These are phyloP conservation scores for Lordiphosa andalusiaca DNA, from an alignment of 2,888 invertebrate genomes.

Conservation along the genomic window DNA sequence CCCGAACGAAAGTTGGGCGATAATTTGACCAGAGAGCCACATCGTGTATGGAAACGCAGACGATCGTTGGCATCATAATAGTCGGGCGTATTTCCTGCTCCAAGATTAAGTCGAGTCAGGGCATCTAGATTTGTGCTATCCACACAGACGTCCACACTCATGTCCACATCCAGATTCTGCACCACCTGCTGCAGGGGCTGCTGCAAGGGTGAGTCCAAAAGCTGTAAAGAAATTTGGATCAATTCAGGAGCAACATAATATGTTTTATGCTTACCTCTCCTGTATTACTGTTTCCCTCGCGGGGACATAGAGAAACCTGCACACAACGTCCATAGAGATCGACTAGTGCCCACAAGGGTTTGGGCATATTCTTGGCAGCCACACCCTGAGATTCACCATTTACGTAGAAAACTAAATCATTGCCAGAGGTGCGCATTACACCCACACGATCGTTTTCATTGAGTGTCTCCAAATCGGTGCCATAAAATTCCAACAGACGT, in stretches of 20 bases:
- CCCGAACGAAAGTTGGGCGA: constrained; percentile 91
- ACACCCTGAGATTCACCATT: constrained; percentile 94
- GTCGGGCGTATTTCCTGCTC: constrained; percentile 37
- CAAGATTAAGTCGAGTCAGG: constrained; percentile 33
- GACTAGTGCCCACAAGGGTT: constrained; percentile 87
- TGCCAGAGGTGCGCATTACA: constrained; percentile 89
- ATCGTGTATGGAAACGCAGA: constrained; percentile 91
- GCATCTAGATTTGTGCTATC: constrained; percentile 41
- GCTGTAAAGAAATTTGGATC: constrained; percentile 4
- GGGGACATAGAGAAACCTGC: constrained; percentile 84
- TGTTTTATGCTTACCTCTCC: constrained; percentile 42
- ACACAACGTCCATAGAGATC: constrained; percentile 92
- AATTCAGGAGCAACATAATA: background rate
- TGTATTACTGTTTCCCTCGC: constrained; percentile 42
- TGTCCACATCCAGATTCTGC: constrained; percentile 79
- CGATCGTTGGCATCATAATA: constrained; percentile 82
- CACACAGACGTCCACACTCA: constrained; percentile 77
- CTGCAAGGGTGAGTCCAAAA: constrained; percentile 56
- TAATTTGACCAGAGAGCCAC: constrained; percentile 92
- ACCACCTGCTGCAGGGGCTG: constrained; percentile 64
- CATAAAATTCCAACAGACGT: constrained; percentile 90
- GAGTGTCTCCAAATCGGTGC: constrained; percentile 90
- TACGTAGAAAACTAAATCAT: constrained; percentile 92
- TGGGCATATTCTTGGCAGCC: constrained; percentile 89
- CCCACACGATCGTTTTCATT: constrained; percentile 92